A percentile compares a stretch with the other conserved stretches of the same genome.
These are phyloP conservation scores for Hemibagrus guttatus DNA, from an alignment of 2,797 vertebrate genomes.

Conservation along the genomic window DNA sequence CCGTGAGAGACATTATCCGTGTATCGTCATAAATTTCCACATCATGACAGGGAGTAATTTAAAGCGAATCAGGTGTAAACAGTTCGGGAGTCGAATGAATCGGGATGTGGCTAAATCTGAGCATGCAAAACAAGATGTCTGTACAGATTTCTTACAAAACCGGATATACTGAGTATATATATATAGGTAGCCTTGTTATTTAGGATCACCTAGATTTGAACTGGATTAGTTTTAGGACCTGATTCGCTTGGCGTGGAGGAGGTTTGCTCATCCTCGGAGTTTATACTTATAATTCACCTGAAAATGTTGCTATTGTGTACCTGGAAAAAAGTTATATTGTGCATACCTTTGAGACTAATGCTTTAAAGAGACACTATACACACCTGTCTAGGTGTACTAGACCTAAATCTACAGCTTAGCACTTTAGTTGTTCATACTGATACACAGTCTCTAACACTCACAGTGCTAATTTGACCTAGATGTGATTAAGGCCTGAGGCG, in stretches of 20 bases:
- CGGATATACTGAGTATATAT: too few species aligned
- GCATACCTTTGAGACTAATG: background rate
- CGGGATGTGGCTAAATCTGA: background rate
- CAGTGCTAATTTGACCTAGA: background rate
- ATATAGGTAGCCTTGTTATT: background rate
- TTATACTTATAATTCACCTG: background rate
- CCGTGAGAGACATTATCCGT: too few species aligned
- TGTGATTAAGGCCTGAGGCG: background rate
- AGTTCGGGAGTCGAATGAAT: background rate
- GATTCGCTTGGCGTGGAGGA: background rate
- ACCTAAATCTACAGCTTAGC: background rate
- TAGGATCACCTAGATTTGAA: background rate
- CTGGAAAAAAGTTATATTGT: background rate
- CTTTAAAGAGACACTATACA: background rate
- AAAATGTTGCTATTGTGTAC: background rate
- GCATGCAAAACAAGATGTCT: background rate
- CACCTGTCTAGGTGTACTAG: background rate
- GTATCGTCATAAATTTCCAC: background rate
- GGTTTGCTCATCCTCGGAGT: too few species aligned
- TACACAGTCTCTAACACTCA: background rate
- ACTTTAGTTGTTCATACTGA: too few species aligned
- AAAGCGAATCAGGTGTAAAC: background rate
- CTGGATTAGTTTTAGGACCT: background rate
- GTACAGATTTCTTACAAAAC: background rate
- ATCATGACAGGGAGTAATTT: background rate